Base-by-base conservation (phyloP, 2,888 invertebrate species). In the Meteorus cinctellus region DNA sequence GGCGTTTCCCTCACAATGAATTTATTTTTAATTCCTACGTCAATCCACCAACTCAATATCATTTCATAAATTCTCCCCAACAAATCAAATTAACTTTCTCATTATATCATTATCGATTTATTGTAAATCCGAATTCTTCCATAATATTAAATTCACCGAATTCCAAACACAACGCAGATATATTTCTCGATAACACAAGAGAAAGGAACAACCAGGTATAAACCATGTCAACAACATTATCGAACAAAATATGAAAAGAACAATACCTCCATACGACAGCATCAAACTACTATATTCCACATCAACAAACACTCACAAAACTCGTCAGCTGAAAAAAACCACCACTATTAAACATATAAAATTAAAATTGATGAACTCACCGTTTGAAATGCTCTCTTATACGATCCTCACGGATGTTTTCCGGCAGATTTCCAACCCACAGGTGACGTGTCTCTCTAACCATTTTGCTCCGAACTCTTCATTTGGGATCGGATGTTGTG, bases 401-500 rank as follows among this genome's bases (percentile, higher is more conserved):
- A 92, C 96, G 95, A 92, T 97, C 97, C 93, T 98, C 97, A 91
- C 97, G 96, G 94, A 97, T 96, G 94, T 97, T 97, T 94, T 98
- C 98, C 95, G 98, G 98, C 95, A 98, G 96, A 95, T 98, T 98
- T 95, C 98, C 98, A 95, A 98, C 97, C 97, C 98, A 98, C 94
- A 98, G 96, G 94, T 98, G 98, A 95, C 98, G 97, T 95, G 98
- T 98, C 97, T 98, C 98, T 96, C 98, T 98, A 95, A 98, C 98
- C 98, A 98, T 98, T 95, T 96, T 97, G 96, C 95, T 95, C 95
- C 95, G 93, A 94, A 94, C 95, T 95, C 96, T 95, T 95, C 96
- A 96, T 96, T 94, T 94, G 95, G 94, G 93, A 93, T 93, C 88
- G 89, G 89, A 89, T 89, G 89, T 89, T 89, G 89, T 89, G 89